A percentile compares a stretch with the other conserved stretches of the same genome.
Evolutionary conservation across 2,888 invertebrate genomes (phyloP).

Genomic region (Lithophane leautieri): DNA sequence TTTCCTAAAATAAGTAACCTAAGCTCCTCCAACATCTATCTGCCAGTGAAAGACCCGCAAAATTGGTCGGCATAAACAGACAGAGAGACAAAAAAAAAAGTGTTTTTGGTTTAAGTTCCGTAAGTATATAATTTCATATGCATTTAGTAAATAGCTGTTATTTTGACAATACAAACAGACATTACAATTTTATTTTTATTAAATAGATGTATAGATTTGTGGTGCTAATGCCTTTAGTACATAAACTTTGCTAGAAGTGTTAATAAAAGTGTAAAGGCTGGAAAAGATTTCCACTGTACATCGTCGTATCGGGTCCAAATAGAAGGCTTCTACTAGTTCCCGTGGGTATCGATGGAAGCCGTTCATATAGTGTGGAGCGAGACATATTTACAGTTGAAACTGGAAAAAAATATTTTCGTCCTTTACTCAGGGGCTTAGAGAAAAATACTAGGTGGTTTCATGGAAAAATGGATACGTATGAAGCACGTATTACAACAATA

Average conservation of each 20-base stretch:
- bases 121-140: too few relatives aligned
- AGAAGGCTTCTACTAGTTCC: slow-evolving; percentile 41
- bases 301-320: slow-evolving; percentile 16
- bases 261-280: slow-evolving; percentile 28
- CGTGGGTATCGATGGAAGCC: slow-evolving; percentile 28
- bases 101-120: too few relatives aligned
- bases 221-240: not conserved
- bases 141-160: too few relatives aligned
- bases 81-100: too few relatives aligned
- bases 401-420: not conserved
- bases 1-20: too few relatives aligned
- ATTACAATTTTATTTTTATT: too few relatives aligned
- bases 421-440: not conserved
- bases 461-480: not conserved
- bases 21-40: too few relatives aligned
- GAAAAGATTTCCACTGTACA: slow-evolving; percentile 32
- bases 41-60: too few relatives aligned
- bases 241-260: slow-evolving; percentile 9
- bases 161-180: too few relatives aligned
- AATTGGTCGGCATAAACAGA: too few relatives aligned
- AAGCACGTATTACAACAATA: not conserved
- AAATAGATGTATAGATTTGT: not conserved
- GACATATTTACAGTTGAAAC: slow-evolving; percentile 43
- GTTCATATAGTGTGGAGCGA: slow-evolving; percentile 20
- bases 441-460: not conserved